These are phyloP conservation scores for Isoperla grammatica DNA, from an alignment of 2,888 invertebrate genomes.

Conservation along the genomic window DNA sequence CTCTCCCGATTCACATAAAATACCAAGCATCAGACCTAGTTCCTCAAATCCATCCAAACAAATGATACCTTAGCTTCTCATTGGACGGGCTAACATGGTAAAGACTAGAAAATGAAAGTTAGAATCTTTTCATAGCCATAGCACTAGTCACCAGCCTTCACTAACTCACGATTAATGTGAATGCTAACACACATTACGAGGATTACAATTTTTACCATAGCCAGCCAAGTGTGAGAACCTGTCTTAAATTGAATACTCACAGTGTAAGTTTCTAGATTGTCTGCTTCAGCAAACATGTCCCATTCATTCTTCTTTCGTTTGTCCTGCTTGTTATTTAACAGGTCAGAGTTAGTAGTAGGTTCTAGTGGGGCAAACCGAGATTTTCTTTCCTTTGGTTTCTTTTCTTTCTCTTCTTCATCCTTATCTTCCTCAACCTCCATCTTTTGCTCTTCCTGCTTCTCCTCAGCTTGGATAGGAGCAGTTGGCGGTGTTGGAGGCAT, in stretches of 20 bases:
- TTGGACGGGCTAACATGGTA: too few species aligned
- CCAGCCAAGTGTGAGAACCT: too few species aligned
- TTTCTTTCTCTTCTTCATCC: constrained; percentile 35
- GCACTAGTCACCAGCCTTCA: too few species aligned
- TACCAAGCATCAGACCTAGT: too few species aligned
- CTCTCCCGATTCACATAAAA: too few species aligned
- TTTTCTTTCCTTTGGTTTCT: not conserved
- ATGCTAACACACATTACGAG: too few species aligned
- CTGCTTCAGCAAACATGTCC: constrained; percentile 92
- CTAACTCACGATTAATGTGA: too few species aligned
- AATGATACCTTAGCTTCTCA: too few species aligned
- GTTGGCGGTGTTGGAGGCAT: constrained; percentile 38
- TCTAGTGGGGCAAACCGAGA: constrained; percentile 8
- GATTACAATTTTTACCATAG: too few species aligned
- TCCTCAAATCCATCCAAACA: too few species aligned
- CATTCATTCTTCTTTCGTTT: constrained; percentile 57
- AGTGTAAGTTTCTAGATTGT: constrained; percentile 71
- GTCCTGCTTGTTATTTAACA: constrained; percentile 5
- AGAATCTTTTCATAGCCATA: too few species aligned
- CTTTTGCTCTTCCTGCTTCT: constrained; percentile 29
- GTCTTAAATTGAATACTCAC: constrained; percentile 55
- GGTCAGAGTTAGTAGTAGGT: not conserved
- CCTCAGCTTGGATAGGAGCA: constrained; percentile 1
- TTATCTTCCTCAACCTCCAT: constrained; percentile 28
- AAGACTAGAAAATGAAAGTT: too few species aligned